These are phyloP conservation scores for Geotrypetes seraphini DNA, from an alignment of 2,797 vertebrate genomes.

Conservation along the genomic window DNA sequence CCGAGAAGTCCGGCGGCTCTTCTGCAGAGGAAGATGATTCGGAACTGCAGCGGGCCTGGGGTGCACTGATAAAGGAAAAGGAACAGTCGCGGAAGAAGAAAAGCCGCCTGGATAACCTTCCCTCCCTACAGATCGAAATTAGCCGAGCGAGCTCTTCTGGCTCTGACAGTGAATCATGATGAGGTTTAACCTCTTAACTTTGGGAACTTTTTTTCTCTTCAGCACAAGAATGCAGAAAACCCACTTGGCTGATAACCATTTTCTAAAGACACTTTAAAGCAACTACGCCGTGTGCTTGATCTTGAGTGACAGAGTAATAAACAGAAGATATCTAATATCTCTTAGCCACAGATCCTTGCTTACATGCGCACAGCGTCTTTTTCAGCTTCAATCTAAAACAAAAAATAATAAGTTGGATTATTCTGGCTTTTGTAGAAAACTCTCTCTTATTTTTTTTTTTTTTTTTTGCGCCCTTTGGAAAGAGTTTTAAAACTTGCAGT, in stretches of 20 bases:
- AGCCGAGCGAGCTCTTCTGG: constrained; percentile 90
- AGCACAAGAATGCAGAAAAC: constrained; percentile 11
- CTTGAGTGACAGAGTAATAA: too few species aligned
- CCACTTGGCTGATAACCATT: constrained; percentile 19
- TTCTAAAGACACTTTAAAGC: too few species aligned
- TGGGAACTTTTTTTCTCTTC: constrained; percentile 18
- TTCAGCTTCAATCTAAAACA: constrained; percentile 35
- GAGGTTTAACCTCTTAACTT: neutral
- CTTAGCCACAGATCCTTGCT: neutral
- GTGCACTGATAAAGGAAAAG: constrained; percentile 92
- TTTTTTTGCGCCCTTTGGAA: too few species aligned
- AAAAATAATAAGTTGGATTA: constrained; percentile 25
- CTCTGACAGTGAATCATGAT: constrained; percentile 85
- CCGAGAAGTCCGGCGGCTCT: constrained; percentile 29
- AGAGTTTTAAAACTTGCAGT: constrained; percentile 47
- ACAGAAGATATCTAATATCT: constrained; percentile 19
- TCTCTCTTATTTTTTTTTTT: constrained; percentile 37
- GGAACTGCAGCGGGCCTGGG: constrained; percentile 85
- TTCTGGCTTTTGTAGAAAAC: constrained; percentile 29
- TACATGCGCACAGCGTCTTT: neutral
- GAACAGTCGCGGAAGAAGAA: constrained; percentile 84
- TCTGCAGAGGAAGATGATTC: constrained; percentile 81
- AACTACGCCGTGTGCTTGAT: too few species aligned
- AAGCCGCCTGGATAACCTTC: constrained; percentile 88
- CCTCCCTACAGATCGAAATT: constrained; percentile 94